Evolutionary conservation across 2,797 vertebrate genomes (phyloP), one percentile per base, ranked within the genome.

Genomic region (Cyclopterus lumpus): DNA sequence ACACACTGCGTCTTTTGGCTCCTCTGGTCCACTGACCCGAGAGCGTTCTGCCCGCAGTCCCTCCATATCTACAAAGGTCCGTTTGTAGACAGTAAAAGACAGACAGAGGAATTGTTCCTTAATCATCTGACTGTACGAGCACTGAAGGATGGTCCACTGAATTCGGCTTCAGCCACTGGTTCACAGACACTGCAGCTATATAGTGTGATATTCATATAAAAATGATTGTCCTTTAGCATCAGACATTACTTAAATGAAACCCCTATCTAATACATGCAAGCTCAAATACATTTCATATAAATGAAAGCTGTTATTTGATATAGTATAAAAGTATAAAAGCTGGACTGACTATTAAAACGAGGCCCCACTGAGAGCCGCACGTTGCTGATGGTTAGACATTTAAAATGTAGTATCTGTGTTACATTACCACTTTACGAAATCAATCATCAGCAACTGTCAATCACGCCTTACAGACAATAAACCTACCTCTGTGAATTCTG

Each of bases 121-220:
- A 60, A 85, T 76, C 63, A 64, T 77, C 58, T 54, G 30, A 28
- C 59, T 72, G 64, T 54, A 79, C 68, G 78, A 63, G 75, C 18
- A 72, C 48, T 62, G 63, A 15, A 54, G 16, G 6, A 42, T 0
- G 14, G 20, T 58, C 49, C 4, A 46, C 20, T 38, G 22, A 73
- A 51, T 22, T 18, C 20, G 79, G 28, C 26, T 38, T 7, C 26
- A 36, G 60, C 24, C 32, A 28, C 14, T 15, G 8, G 11, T 28
- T 22, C 30, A 67, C 51, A 64, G 30, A 67, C 54, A 36, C 69
- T 22, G 48, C 59, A 53, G 26, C 30, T 6, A 4, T 24, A 36
- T 57, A 6, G 9, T 30, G 10, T 40, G 16, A 51, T 32, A 55
- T 42, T n/a, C 12, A n/a, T 18, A 15, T 69, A 11, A 16, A 36